A percentile compares a stretch with the other conserved stretches of the same genome.
These are phyloP conservation scores for Sylvicapra grimmia DNA, from an alignment of 2,113 vertebrate genomes.

Conservation along the genomic window DNA sequence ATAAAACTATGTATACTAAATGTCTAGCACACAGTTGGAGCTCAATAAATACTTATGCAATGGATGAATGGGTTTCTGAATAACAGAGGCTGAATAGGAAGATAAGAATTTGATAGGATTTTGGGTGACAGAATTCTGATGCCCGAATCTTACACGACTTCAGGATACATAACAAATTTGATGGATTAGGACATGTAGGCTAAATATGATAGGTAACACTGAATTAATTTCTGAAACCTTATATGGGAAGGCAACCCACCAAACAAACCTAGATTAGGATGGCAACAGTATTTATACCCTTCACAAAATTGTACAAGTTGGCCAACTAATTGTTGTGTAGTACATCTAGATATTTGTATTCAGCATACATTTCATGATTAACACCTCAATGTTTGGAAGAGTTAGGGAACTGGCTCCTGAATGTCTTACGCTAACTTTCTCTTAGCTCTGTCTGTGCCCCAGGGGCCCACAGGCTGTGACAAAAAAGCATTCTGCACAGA, in stretches of 20 bases:
- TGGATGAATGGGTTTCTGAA: background rate
- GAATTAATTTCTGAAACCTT: conserved; percentile 28
- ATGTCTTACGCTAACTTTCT: conserved; percentile 61
- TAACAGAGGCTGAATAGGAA: background rate
- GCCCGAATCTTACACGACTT: background rate
- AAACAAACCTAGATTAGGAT: background rate
- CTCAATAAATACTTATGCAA: background rate
- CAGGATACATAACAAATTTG: background rate
- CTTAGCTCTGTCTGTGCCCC: conserved; percentile 50
- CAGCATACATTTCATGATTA: conserved; percentile 34
- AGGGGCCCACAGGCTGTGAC: conserved; percentile 72
- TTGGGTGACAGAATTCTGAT: background rate
- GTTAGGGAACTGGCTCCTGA: conserved; percentile 28
- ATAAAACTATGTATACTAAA: background rate
- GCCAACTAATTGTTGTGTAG: background rate
- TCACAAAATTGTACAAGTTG: background rate
- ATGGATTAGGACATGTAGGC: background rate
- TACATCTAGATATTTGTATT: conserved; percentile 24
- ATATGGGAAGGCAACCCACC: background rate
- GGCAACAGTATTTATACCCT: background rate
- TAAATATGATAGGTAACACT: background rate
- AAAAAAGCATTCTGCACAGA: conserved; percentile 73
- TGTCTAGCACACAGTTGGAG: background rate
- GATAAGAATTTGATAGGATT: background rate
- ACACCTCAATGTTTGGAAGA: conserved; percentile 57